A percentile compares a stretch with the other conserved stretches of the same genome.
Conservation (phyloP, 2,797 vertebrate species). For the Kryptopterus vitreolus region DNA sequence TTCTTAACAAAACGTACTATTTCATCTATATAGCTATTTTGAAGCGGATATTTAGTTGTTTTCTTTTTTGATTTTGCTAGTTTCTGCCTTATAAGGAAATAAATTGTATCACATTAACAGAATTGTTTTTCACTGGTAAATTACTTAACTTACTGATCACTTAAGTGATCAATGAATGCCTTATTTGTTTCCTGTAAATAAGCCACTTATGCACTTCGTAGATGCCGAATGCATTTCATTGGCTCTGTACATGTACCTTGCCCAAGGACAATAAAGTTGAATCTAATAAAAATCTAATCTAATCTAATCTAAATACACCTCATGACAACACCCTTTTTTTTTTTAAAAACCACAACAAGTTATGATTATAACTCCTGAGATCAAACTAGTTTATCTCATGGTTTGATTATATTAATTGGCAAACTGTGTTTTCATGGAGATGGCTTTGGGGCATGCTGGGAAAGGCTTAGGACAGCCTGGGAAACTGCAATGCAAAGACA, state of each 20-base stretch:
- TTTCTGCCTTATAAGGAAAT: not conserved
- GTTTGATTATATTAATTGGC: not conserved
- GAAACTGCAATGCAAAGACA: not conserved
- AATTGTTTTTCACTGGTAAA: too few relatives aligned
- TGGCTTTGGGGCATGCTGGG: not conserved
- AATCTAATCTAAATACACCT: too few relatives aligned
- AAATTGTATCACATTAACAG: not conserved
- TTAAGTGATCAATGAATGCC: not conserved
- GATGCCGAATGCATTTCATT: too few relatives aligned
- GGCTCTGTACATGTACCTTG: too few relatives aligned
- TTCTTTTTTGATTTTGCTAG: not conserved
- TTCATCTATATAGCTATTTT: not conserved
- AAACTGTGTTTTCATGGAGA: not conserved
- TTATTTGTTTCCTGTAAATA: not conserved
- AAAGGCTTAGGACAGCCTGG: not conserved
- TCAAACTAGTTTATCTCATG: not conserved
- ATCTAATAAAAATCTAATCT: too few relatives aligned
- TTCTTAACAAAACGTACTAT: not conserved
- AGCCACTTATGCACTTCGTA: too few relatives aligned
- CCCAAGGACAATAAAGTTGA: too few relatives aligned
- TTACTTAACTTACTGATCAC: too few relatives aligned
- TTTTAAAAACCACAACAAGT: not conserved
- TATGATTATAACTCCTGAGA: not conserved
- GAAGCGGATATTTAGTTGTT: not conserved
- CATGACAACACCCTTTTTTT: too few relatives aligned